Evolutionary conservation across 1,140 invertebrate genomes (phyloP).

Genomic region (Nymphalis io): DNA sequence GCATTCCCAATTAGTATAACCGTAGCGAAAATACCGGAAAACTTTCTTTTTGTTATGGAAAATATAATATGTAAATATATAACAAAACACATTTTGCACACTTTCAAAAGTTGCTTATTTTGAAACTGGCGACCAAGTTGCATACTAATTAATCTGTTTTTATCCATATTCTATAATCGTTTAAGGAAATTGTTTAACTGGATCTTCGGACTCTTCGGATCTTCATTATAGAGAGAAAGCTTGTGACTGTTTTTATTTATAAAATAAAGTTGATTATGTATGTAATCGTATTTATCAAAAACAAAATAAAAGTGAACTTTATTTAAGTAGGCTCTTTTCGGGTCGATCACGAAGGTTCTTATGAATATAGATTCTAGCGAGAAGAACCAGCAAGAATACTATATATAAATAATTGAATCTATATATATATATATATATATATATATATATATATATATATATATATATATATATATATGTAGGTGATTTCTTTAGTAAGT

Average conservation of each 20-base stretch:
- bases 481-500: too few relatives aligned
- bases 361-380: too few relatives aligned
- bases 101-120: slow-evolving; percentile 30
- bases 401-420: too few relatives aligned
- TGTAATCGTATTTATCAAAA: too few relatives aligned
- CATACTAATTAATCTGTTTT: slow-evolving; percentile 51
- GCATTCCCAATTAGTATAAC: slow-evolving; percentile 1
- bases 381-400: too few relatives aligned
- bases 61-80: slow-evolving; percentile 22
- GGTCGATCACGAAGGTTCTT: too few relatives aligned
- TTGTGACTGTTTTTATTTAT: slow-evolving; percentile 13
- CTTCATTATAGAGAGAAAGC: slow-evolving; percentile 34
- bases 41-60: slow-evolving; percentile 25
- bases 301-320: too few relatives aligned
- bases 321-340: too few relatives aligned
- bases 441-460: too few relatives aligned
- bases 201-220: slow-evolving; percentile 8
- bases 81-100: slow-evolving; percentile 24
- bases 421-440: too few relatives aligned
- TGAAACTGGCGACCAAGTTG: slow-evolving; percentile 30
- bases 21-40: not conserved
- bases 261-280: not conserved
- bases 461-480: too few relatives aligned
- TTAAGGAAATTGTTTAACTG: slow-evolving; percentile 37
- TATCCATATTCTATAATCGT: slow-evolving; percentile 45